Percentiles rank a stretch among this genome's conserved stretches.
phyloP scores from a whole-genome alignment of 1,140 invertebrate species.

The Pogonognathellus flavescens region DNA sequence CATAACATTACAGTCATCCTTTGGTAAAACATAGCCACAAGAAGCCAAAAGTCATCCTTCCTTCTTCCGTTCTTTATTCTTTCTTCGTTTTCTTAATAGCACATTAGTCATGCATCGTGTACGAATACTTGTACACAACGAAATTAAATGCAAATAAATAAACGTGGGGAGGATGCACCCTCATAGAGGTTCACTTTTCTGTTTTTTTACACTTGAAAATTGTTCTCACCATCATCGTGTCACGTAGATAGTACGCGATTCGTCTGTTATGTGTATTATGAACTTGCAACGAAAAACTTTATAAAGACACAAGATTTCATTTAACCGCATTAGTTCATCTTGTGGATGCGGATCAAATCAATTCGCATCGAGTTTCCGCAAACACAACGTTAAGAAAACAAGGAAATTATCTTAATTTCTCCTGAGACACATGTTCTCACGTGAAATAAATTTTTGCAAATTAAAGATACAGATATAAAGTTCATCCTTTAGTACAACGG shows the following conservation, averaged over 20 bases:
- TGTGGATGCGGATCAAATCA: conserved; percentile 14
- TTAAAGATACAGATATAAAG: not conserved
- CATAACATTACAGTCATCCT: too few relatives aligned
- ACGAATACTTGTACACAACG: not conserved
- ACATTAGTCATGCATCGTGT: too few relatives aligned
- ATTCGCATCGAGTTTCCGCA: not conserved
- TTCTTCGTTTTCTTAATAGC: too few relatives aligned
- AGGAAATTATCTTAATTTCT: too few relatives aligned
- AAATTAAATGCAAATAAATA: not conserved
- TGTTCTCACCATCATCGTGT: not conserved
- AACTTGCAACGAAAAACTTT: conserved; percentile 7
- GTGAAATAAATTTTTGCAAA: not conserved
- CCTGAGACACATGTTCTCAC: not conserved
- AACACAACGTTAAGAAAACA: not conserved
- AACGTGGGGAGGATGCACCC: not conserved
- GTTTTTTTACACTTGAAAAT: conserved; percentile 34
- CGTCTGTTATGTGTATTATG: not conserved
- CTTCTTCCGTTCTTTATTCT: too few relatives aligned
- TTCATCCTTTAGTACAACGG: not conserved
- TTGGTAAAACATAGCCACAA: too few relatives aligned
- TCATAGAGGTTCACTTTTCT: not conserved
- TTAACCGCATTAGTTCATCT: conserved; percentile 29
- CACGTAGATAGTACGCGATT: not conserved
- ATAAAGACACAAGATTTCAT: not conserved
- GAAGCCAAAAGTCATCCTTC: too few relatives aligned